phyloP scores from a whole-genome alignment of 2,113 vertebrate species.

The Calyptommatus sinebrachiatus region DNA sequence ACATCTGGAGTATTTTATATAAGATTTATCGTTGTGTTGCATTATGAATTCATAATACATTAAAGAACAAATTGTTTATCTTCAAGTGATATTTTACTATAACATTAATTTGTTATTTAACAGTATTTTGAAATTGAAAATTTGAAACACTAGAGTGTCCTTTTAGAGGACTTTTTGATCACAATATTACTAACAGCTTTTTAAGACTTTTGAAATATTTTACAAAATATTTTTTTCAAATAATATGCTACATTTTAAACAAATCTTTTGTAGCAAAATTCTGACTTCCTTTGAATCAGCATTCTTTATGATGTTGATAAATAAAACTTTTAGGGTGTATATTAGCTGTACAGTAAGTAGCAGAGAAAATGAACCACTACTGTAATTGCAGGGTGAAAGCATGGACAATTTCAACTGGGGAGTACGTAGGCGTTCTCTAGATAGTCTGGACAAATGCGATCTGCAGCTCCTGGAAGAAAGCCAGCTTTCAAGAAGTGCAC shows the following conservation, averaged over 20 bases:
- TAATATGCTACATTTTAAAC: too few species aligned
- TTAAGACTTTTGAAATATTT: neutral
- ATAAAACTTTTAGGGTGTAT: neutral
- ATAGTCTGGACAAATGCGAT: conserved; percentile 90
- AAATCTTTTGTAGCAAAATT: neutral
- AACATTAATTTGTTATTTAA: neutral
- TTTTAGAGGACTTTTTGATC: neutral
- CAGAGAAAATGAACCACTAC: conserved; percentile 20
- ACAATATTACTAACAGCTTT: neutral
- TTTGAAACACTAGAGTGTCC: neutral
- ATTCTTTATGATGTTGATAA: conserved; percentile 1
- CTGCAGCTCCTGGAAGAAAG: conserved; percentile 86
- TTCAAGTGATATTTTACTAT: neutral
- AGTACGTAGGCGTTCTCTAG: conserved; percentile 89
- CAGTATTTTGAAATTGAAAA: neutral
- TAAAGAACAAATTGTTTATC: neutral
- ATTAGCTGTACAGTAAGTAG: conserved; percentile 18
- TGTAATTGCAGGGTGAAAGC: conserved; percentile 87
- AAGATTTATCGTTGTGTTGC: conserved; percentile 40
- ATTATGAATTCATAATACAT: conserved; percentile 6
- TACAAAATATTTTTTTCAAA: neutral
- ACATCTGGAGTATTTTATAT: conserved; percentile 53
- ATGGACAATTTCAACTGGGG: conserved; percentile 98
- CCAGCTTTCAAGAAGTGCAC: conserved; percentile 84
- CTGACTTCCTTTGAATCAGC: neutral